Conservation (phyloP, 2,888 invertebrate species). For the Melieria omissa region DNA sequence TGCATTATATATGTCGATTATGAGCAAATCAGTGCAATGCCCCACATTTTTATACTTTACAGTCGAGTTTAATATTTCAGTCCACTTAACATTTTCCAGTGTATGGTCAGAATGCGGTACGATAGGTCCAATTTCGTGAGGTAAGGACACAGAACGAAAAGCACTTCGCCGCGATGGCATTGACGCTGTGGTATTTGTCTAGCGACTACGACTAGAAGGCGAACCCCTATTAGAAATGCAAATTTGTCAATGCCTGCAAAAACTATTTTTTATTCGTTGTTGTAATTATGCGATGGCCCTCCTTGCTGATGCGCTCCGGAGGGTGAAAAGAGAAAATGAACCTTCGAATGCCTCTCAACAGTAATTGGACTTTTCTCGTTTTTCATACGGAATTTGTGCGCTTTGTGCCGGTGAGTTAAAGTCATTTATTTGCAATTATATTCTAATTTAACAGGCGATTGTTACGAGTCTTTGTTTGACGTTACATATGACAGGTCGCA, state of each 20-base stretch:
- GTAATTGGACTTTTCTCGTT: conserved; percentile 19
- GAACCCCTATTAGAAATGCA: conserved; percentile 43
- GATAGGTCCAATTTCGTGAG: no score
- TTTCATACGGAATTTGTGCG: neutral
- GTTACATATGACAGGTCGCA: no score
- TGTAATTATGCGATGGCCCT: neutral
- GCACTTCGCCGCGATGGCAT: conserved; percentile 23
- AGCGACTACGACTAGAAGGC: conserved; percentile 15
- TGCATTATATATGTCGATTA: no score
- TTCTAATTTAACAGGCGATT: no score
- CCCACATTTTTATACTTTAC: no score
- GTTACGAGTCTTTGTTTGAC: no score
- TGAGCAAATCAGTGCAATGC: no score
- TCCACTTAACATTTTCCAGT: no score
- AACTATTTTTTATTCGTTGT: neutral
- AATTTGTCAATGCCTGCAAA: conserved; percentile 41
- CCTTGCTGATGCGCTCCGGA: conserved; percentile 15
- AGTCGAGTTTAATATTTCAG: no score
- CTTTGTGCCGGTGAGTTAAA: no score
- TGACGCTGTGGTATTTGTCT: conserved; percentile 11
- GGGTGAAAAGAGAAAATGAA: conserved; percentile 22
- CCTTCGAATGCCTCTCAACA: conserved; percentile 30
- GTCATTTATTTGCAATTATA: no score
- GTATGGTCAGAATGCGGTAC: no score
- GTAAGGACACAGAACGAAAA: neutral